These are phyloP conservation scores for Microctonus brassicae DNA, from an alignment of 2,888 invertebrate species.

Conservation along the genomic window DNA sequence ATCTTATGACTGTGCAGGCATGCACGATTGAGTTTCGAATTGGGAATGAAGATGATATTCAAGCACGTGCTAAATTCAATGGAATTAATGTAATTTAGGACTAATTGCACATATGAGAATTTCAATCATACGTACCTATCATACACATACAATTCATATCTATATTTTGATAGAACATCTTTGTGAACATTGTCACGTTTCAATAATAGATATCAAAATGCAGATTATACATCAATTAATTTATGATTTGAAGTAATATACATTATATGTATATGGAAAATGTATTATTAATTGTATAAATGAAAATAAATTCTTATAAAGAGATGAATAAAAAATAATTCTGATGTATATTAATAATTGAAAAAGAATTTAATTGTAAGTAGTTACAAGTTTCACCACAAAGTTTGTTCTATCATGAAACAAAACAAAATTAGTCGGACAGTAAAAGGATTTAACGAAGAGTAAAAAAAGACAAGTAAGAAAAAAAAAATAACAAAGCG, in stretches of 20 bases:
- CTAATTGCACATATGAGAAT: slow-evolving; percentile 39
- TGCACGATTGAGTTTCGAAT: background rate
- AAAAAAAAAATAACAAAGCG: background rate
- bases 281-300: background rate
- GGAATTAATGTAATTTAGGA: slow-evolving; percentile 45
- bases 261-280: background rate
- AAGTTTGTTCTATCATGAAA: background rate
- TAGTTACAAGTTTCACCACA: background rate
- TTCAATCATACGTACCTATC: background rate
- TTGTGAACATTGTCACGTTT: background rate
- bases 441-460: background rate
- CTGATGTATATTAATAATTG: background rate
- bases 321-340: background rate
- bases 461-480: background rate
- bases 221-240: background rate
- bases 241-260: background rate
- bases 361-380: background rate
- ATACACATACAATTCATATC: background rate
- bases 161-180: background rate
- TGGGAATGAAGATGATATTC: slow-evolving; percentile 8
- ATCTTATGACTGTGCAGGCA: slow-evolving; percentile 1
- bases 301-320: background rate
- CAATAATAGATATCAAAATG: background rate
- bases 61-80: slow-evolving; percentile 24
- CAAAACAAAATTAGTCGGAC: background rate